Base-by-base conservation (phyloP, 1,140 invertebrate genomes). In the Drosophila murphyi region DNA sequence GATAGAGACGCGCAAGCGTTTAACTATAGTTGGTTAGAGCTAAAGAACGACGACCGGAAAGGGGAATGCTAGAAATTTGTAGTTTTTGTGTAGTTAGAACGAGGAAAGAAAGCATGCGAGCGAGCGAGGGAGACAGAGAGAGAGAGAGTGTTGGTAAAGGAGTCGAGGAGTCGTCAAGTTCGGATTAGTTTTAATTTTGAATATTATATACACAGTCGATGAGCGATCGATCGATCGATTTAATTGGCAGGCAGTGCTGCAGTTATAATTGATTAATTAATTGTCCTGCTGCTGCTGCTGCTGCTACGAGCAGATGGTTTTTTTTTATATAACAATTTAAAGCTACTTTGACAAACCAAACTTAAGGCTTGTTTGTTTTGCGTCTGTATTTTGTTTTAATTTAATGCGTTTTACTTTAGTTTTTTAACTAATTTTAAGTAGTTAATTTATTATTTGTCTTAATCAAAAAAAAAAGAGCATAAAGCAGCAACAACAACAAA, bases 401-500 rank as follows among this genome's bases (percentile, higher is more conserved):
- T 80, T 82, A 72, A 80, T 70, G 62, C 65, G 69, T 82, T 82
- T 88, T 80, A 88, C 61, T 85, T 89, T 88, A 88, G 80, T 89
- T 89, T 89, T 89, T 89, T 89, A 89, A 85, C 85, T 89, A 89
- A 89, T 89, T 89, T 89, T 89, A 89, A 89, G 85, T 89, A 89
- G 85, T 81, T 89, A 89, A 89, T 89, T 89, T 89, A 89, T 89
- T 87, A 82, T 79, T 87, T 82, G 74, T 85, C 70, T 68, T 86
- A 20, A 78, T 75, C 37, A 12, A 5, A 47, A 78, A 75, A 75
- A 39, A n/a, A 4, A 39, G 50, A 71, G 29, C 39, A n/a, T 41
- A 55, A 3, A 55, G 6, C 28, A 64, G 32, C 3, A 56, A 59
- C 32, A 20, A 69, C 32, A 63, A 62, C 54, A 67, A 47, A 29